Base-by-base conservation (phyloP, 2,888 invertebrate genomes). In the Eubasilissa splendida region DNA sequence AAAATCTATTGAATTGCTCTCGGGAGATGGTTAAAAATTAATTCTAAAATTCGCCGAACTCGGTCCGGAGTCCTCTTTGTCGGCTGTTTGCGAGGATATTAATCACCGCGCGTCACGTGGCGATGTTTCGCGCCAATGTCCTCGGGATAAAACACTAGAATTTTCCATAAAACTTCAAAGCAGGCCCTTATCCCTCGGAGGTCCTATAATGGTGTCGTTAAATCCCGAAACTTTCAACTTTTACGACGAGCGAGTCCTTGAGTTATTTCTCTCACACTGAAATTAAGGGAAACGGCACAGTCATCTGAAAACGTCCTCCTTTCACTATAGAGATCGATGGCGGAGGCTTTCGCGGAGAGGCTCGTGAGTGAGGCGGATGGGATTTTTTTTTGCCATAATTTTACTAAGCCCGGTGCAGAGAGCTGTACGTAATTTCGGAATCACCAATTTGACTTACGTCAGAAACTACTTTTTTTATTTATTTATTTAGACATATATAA, bases 221-320 rank as follows among this genome's bases (percentile, higher is more conserved):
- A 76, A 76, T 63, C 65, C 76, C 63, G 63, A 76, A 76, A 76
- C 65, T 76, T 76, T 76, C 76, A 76, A 76, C 76, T 63, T 76
- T 76, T 76, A 76, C 76, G 76, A 63, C 68, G 68, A 50, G 14
- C 60, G 76, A 60, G 63, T 31, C 22, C 60, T 76, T 50, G 76
- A 60, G 76, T 76, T 63, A 76, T 76, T 76, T 76, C 31, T 14
- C 42, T 52, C 50, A n/a, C 50, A 11, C 68, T 68, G 68, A 68
- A 68, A 68, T 68, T 68, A 68, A 68, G 50, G 50, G 50, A 50
- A 68, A 68, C 14, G 2, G 68, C 50, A 33, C 42, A 68, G 68
- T 68, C 68, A 68, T 68, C 68, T 14, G 50, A 50, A 50, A 68
- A 42, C 14, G 33, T 68, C 68, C 68, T 68, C 68, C 31, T 63